Evolutionary conservation across 92 coral and sea anemone genomes (phyloP), one percentile per base, ranked within the genome.

Genomic region (Isaurus tuberculatus): DNA sequence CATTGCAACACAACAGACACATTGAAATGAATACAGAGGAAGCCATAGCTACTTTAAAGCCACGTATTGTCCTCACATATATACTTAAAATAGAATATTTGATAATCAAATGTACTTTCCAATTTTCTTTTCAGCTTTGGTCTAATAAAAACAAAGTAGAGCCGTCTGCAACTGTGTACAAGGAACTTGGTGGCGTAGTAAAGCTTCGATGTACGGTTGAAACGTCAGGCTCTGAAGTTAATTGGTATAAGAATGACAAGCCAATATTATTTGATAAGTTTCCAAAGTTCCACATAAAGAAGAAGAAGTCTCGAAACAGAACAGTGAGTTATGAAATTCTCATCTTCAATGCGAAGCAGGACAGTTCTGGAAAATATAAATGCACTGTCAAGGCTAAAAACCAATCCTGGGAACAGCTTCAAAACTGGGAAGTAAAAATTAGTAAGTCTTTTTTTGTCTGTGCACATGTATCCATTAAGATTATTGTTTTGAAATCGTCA

Each of bases 121-220:
- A 63, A 63, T 10, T 25, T 8, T 22, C 10, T 63, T 63, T 29
- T 9, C 34, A 63, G 69, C 10, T 9, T 27, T 33, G 8, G 17
- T 3, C 2, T 63, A 9, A 26, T 26, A 29, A 63, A 28, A 25
- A 63, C 33, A 27, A 27, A 14, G 33, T 29, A 6, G 29, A 34
- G 34, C 69, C 69, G 34, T 63, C 15, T 9, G 6, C 78, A 46
- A 46, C 17, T 4, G 29, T 72, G 16, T 27, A 72, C 60, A 72
- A 17, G 4, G 49, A 44, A 27, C 78, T 43, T 16, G 78, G 78
- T 13, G 61, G 22, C 43, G 25, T 19, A 23, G 78, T 72, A 40
- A 72, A 72, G 34, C 61, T 72, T 44, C 78, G 78, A 44, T 72
- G 78, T 29, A 44, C 14, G 44, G 78, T 72, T 15, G 78, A 72